Base-by-base conservation (phyloP, 1,140 invertebrate species). In the Bombyx mandarina region DNA sequence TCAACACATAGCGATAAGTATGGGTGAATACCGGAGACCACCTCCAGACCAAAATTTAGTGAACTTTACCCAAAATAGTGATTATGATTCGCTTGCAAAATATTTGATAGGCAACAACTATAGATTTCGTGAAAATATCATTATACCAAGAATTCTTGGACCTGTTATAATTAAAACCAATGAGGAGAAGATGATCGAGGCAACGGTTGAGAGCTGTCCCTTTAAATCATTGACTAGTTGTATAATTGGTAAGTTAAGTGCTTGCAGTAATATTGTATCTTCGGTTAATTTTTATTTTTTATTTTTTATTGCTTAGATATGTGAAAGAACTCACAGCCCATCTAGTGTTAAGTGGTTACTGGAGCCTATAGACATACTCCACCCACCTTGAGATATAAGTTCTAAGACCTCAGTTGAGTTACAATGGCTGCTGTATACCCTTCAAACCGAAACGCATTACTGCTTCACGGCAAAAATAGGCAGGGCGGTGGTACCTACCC, bases 181-280 rank as follows among this genome's bases (percentile, higher is more conserved):
- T 67, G 94, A 97, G 80, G 95, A 97, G 77, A 95, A 96, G 88
- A 90, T 93, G 70, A 91, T 99, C n/a, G 94, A 97, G 82, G 88
- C 90, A 0, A 89, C 92, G 3, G 93, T 98, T 74, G 97, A 99
- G 88, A 98, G 96, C 77, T 99, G 98, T 83, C 88, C 90, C 7
- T 98, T 98, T 77, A 98, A 98, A 89, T 93, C 96, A 43, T 69
- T 93, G 0, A 94, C 97, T 80, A 97, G 96, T 80, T 97, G 96
- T 88, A 93, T 97, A 57, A 89, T 96, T 83, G 96, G 96, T 96
- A 90, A 90, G 77, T 69, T 12, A 54, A 54, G 6, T 43, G 43
- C 9, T 54, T 5, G 1, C 9, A 50, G n/a, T 2, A 47, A 9
- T 47, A 10, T 47, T 12, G 8, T 18, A 18, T 18, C 12, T 18